Evolutionary conservation across 2,797 vertebrate species (phyloP), one percentile per base, ranked within the genome.

Genomic region (Cynopterus sphinx): DNA sequence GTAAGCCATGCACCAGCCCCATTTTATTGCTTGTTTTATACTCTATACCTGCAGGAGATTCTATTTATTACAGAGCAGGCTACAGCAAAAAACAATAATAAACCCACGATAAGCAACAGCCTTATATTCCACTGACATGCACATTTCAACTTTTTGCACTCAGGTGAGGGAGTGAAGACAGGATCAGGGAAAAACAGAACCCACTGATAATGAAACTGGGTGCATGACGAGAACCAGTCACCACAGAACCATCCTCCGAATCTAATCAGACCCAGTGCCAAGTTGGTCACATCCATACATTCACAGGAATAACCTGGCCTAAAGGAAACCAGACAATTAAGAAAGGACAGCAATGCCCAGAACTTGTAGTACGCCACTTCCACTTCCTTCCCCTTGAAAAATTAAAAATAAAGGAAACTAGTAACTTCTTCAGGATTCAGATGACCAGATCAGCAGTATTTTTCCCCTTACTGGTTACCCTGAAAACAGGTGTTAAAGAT

Each of bases 11-110:
- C 55, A 79, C 61, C 57, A 77, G 85, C 39, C 96, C 68, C 88
- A 90, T 90, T 97, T 97, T 95, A 94, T 94, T 96, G 78, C 89
- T 78, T 90, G 65, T 94, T 96, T 97, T 95, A 96, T 55, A 92
- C 89, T 92, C 65, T 96, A 36, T 93, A 97, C 92, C 93, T 98
- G 92, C 41, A 96, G 96, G 93, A 97, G 77, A 90, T 39, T 24
- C 1, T 93, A 97, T 97, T 97, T 97, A 96, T 95, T 97, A 97
- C 89, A 95, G 89, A 97, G 77, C 26, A 89, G 86, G 55, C 39
- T 87, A 90, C 12, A 74, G 92, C 70, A 92, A 94, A 95, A 49
- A 95, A 75, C 74, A 96, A 33, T 93, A 96, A 97, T 91, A 96
- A 94, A 87, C 65, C n/a, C 6, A 73, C 96, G 94, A 95, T 90